These are phyloP conservation scores for Sebastes nivosus DNA, from an alignment of 2,797 vertebrate genomes.

Conservation along the genomic window DNA sequence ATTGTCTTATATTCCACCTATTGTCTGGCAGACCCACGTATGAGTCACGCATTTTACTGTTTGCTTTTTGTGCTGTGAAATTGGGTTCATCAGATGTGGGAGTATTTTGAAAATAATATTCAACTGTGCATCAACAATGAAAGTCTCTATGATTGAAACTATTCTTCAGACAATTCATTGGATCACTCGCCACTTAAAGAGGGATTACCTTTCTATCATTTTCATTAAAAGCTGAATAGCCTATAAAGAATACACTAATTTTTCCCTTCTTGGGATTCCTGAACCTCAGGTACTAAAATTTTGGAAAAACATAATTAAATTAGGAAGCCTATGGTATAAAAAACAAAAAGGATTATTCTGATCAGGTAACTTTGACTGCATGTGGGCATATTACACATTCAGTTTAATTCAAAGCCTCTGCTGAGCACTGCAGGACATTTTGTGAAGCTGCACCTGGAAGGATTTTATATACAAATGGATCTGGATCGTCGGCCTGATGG, in stretches of 20 bases:
- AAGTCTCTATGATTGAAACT: background rate
- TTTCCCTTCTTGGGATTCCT: background rate
- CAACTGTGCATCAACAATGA: background rate
- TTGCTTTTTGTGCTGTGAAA: constrained; percentile 49
- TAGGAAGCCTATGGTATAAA: background rate
- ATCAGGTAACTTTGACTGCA: background rate
- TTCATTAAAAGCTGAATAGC: background rate
- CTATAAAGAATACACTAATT: background rate
- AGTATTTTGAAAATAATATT: constrained; percentile 33
- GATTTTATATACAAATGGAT: background rate
- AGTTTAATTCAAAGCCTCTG: background rate
- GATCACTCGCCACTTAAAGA: background rate
- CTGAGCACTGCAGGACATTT: background rate
- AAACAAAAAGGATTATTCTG: background rate
- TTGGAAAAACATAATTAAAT: background rate
- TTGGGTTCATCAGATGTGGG: constrained; percentile 34
- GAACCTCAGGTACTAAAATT: background rate
- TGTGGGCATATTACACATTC: background rate
- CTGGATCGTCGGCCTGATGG: background rate
- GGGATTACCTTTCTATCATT: background rate
- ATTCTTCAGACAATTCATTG: background rate
- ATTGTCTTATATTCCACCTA: constrained; percentile 39
- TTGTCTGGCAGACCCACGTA: constrained; percentile 37
- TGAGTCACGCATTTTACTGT: constrained; percentile 50
- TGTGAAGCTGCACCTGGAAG: background rate